phyloP scores from a whole-genome alignment of 2,888 invertebrate species.

The Teleiodes luculella region DNA sequence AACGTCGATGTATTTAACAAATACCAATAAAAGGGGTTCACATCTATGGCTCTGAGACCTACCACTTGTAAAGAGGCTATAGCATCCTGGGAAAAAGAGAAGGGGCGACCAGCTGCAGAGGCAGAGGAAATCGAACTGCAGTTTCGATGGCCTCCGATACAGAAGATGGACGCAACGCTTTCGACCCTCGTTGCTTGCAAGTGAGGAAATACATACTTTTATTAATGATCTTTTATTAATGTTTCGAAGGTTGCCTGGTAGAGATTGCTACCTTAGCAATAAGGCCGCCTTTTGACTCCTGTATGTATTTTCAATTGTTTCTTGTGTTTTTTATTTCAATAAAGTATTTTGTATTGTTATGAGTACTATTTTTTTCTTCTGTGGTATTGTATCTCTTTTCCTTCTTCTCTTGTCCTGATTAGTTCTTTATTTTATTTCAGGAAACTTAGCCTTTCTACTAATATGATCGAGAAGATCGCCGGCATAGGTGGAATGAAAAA shows the following conservation, averaged over 20 bases:
- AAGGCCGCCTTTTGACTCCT: too few relatives aligned
- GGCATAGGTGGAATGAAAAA: slow-evolving; percentile 90
- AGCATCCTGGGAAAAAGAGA: slow-evolving; percentile 89
- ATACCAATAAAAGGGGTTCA: neutral
- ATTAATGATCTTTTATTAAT: too few relatives aligned
- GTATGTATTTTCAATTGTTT: too few relatives aligned
- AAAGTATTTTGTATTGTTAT: too few relatives aligned
- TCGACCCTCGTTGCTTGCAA: slow-evolving; percentile 74
- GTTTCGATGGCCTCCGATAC: slow-evolving; percentile 95
- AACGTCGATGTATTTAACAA: neutral
- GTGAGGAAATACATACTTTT: slow-evolving; percentile 30
- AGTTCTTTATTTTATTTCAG: slow-evolving; percentile 66
- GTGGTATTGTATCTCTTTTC: neutral
- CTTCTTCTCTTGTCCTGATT: neutral
- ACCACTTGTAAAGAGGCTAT: slow-evolving; percentile 91
- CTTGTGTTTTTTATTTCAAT: too few relatives aligned
- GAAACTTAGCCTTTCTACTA: slow-evolving; percentile 93
- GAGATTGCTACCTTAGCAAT: too few relatives aligned
- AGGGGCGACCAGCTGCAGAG: slow-evolving; percentile 81
- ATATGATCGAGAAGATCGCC: slow-evolving; percentile 94
- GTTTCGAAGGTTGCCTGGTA: too few relatives aligned
- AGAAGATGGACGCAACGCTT: slow-evolving; percentile 94
- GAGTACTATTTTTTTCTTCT: too few relatives aligned
- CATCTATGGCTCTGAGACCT: slow-evolving; percentile 33
- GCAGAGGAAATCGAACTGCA: slow-evolving; percentile 87